phyloP scores from a whole-genome alignment of 1,140 invertebrate genomes.

The Zaprionus kolodkinae region DNA sequence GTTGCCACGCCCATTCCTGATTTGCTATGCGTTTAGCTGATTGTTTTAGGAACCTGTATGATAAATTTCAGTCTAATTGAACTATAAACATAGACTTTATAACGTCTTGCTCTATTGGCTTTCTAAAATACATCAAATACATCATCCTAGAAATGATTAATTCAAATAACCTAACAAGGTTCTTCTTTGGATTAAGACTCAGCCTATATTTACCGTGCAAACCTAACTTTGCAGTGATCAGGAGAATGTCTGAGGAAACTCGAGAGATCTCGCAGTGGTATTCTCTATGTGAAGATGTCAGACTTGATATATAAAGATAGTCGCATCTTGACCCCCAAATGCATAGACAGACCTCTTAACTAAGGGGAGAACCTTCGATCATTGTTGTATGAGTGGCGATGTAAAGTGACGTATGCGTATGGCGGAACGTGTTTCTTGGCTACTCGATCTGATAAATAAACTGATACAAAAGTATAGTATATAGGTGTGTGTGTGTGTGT shows the following conservation, averaged over 20 bases:
- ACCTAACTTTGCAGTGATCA: too few relatives aligned
- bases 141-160: too few relatives aligned
- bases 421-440: constrained; percentile 63
- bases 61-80: too few relatives aligned
- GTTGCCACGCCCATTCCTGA: not conserved
- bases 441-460: constrained; percentile 56
- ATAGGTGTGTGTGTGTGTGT: not conserved
- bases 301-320: not conserved
- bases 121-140: too few relatives aligned
- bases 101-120: too few relatives aligned
- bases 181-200: too few relatives aligned
- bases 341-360: not conserved
- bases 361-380: constrained; percentile 54
- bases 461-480: not conserved
- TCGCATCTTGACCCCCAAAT: not conserved
- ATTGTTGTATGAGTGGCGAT: constrained; percentile 33
- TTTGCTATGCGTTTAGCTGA: not conserved
- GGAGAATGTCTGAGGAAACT: not conserved
- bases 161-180: too few relatives aligned
- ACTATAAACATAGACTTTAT: too few relatives aligned
- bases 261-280: not conserved
- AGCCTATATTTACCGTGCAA: too few relatives aligned
- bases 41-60: not conserved
- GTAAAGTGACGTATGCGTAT: constrained; percentile 45
- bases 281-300: too few relatives aligned